Conservation (phyloP, 2,888 invertebrate genomes). For the Brachypalpus laphriformis region DNA sequence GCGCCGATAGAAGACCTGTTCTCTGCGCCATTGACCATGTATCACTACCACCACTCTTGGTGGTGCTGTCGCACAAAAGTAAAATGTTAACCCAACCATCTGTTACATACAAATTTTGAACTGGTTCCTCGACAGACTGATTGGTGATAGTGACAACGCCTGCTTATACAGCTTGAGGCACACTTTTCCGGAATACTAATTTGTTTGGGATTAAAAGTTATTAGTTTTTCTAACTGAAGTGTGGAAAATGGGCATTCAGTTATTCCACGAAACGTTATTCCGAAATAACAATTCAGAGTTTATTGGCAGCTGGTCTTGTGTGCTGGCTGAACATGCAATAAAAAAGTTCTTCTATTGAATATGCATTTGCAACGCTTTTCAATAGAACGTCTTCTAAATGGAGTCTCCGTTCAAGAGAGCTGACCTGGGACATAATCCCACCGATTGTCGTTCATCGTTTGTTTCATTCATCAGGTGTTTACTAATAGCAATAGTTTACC, state of each 20-base stretch:
- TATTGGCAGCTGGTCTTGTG: background rate
- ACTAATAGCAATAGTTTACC: too few species aligned
- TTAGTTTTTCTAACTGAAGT: slow-evolving; percentile 1
- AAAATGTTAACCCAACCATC: background rate
- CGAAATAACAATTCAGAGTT: background rate
- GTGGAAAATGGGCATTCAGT: background rate
- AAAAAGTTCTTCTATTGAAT: too few species aligned
- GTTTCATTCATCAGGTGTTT: too few species aligned
- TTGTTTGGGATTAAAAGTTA: background rate
- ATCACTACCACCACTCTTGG: slow-evolving; percentile 1
- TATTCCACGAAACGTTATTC: background rate
- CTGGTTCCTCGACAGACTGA: slow-evolving; percentile 41
- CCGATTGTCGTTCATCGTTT: too few species aligned
- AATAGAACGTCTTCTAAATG: too few species aligned
- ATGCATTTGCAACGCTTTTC: too few species aligned
- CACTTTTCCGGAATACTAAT: slow-evolving; percentile 31
- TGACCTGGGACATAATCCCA: too few species aligned
- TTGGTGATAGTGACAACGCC: slow-evolving; percentile 1
- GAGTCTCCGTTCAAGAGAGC: too few species aligned
- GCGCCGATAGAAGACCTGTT: slow-evolving; percentile 57
- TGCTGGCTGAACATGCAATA: too few species aligned
- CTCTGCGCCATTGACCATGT: slow-evolving; percentile 61
- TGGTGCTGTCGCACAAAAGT: slow-evolving; percentile 19
- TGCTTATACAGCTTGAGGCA: background rate
- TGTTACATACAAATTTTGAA: slow-evolving; percentile 30